Evolutionary conservation across 2,113 vertebrate genomes (phyloP), one percentile per base, ranked within the genome.

Genomic region (Hippocampus zosterae): DNA sequence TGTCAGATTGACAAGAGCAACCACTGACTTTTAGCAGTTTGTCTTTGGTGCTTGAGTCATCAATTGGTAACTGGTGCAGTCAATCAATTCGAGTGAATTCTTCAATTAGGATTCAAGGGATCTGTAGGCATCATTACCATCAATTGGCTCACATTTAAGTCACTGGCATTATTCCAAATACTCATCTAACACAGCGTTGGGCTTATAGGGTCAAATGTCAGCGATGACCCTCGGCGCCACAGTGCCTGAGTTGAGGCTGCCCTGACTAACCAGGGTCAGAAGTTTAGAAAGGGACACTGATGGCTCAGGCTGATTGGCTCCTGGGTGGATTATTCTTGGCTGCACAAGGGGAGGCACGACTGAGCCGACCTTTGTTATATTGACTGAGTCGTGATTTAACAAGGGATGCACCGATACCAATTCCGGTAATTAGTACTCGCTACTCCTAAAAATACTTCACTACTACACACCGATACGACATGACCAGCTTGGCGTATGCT

Each of bases 191-290:
- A 52, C 60, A 41, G 33, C 52, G 76, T 76, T 80, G 82, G 80
- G 77, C 82, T 66, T 15, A 64, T 23, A 21, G 74, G 81, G 77
- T 86, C 84, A 82, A 64, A 70, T 77, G 80, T 86, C 74, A 75
- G 61, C 79, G 81, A 37, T 55, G 74, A 84, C 65, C 64, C 46
- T 72, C 77, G 85, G 85, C 68, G 73, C 82, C 84, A 65, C 72
- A 60, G 46, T 61, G 79, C 82, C 77, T 63, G 78, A 83, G 86
- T 82, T 84, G 76, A 76, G 23, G 71, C 72, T 76, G 61, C 63
- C 65, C 74, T 74, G 71, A 76, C 76, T 33, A 68, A 71, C 70
- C 72, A 67, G 27, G 86, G 75, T 84, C 83, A 84, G 69, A 77
- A 83, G 80, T 80, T 72, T 67, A 60, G 29, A 2, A 53, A 68